These are phyloP conservation scores for Spatulosminthurus flaviceps DNA, from an alignment of 2,888 invertebrate species.

Conservation along the genomic window DNA sequence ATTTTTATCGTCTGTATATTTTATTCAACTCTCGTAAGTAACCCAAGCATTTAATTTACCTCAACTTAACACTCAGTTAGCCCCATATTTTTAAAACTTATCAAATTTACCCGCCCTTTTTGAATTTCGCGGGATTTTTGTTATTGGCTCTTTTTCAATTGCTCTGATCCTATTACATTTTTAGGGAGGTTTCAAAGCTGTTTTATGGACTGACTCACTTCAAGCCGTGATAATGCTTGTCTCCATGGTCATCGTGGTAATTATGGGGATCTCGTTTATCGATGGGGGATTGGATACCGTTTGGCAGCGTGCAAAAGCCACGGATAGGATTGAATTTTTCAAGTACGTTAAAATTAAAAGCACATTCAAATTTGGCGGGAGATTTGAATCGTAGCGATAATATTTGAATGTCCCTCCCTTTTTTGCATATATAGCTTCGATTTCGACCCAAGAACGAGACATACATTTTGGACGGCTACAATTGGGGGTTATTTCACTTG, in stretches of 20 bases:
- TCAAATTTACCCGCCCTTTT: too few species aligned
- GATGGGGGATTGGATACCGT: constrained; percentile 56
- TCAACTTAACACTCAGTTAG: too few species aligned
- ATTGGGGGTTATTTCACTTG: constrained; percentile 57
- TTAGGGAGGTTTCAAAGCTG: constrained; percentile 54
- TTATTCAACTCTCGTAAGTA: constrained; percentile 61
- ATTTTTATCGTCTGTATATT: constrained; percentile 63
- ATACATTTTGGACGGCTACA: constrained; percentile 59
- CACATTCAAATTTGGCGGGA: too few species aligned
- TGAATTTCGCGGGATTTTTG: background rate
- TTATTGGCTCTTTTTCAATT: background rate
- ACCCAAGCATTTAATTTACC: too few species aligned
- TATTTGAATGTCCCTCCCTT: too few species aligned
- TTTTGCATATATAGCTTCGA: constrained; percentile 59
- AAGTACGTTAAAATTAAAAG: too few species aligned
- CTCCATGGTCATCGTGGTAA: constrained; percentile 53
- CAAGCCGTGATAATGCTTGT: constrained; percentile 57
- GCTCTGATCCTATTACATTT: background rate
- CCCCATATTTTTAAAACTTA: too few species aligned
- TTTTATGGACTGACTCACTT: constrained; percentile 56
- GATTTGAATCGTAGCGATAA: too few species aligned
- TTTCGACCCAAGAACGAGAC: constrained; percentile 55
- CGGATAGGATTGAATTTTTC: constrained; percentile 55
- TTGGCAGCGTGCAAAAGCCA: constrained; percentile 53
- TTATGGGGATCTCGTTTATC: constrained; percentile 53